Evolutionary conservation across 2,888 invertebrate genomes (phyloP), one percentile per base, ranked within the genome.

Genomic region (Catonia carolina): DNA sequence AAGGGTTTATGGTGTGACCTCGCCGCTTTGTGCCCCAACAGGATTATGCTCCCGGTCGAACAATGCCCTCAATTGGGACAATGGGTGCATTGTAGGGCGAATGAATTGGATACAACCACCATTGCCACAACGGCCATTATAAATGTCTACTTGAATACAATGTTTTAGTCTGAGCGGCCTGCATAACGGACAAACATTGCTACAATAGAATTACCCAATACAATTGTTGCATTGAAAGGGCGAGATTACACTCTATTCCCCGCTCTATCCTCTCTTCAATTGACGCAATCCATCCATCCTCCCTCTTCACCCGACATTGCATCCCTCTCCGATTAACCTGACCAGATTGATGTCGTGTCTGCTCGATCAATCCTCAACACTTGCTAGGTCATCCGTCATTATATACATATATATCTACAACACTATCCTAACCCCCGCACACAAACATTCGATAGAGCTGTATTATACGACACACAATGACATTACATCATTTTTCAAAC

Each of bases 91-190:
- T 52, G 52, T 52, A 39, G 52, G 6, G n/a, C 7, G 37, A 37
- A 52, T 52, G 52, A 52, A 52, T 52, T 52, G 52, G 52, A 52
- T 52, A 52, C 52, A 52, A 52, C 52, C 52, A 31, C 52, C 45
- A 7, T 10, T 22, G 31, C 41, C 52, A 52, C 52, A 23, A 27
- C 52, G 27, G 41, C 52, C 52, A 52, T 52, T 52, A 52, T 52
- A 52, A 52, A 41, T 41, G 52, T 41, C 41, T 52, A 41, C 41
- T 41, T 27, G 52, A 37, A 39, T 52, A 52, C 52, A 52, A 52
- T 52, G 52, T 52, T 52, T 52, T 52, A 52, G 52, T 52, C 39
- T 52, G 37, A 39, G 52, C 41, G 22, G 45, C 52, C 52, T 52
- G 52, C 52, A 52, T 52, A 52, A 52, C 52, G 52, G 52, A 52